These are phyloP conservation scores for Agonopterix heracliana DNA, from an alignment of 2,888 invertebrate genomes.

Conservation along the genomic window DNA sequence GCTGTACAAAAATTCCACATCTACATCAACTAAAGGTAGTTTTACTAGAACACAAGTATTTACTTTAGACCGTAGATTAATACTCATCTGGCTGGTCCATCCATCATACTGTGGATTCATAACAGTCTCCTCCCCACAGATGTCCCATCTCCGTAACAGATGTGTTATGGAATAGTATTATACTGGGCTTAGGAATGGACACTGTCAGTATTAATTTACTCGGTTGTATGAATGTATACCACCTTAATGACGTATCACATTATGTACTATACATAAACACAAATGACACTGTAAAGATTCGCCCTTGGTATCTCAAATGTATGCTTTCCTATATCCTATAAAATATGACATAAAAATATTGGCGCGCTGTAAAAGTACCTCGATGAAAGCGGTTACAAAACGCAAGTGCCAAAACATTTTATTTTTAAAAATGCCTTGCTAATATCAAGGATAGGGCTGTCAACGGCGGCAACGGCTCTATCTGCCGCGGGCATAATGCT, in stretches of 20 bases:
- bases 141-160: slow-evolving; percentile 52
- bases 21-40: neutral
- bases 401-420: slow-evolving; percentile 10
- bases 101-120: slow-evolving; percentile 65
- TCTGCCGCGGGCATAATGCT: slow-evolving; percentile 39
- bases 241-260: no score
- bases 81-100: slow-evolving; percentile 41
- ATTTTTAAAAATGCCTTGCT: slow-evolving; percentile 18
- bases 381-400: slow-evolving; percentile 4
- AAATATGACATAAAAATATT: no score
- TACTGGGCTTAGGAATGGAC: slow-evolving; percentile 29
- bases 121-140: slow-evolving; percentile 54
- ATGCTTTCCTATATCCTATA: no score
- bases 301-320: no score
- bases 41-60: neutral
- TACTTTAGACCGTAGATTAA: neutral
- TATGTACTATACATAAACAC: no score
- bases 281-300: no score
- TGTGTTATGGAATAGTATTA: slow-evolving; percentile 35
- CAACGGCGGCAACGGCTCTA: slow-evolving; percentile 25
- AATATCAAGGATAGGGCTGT: slow-evolving; percentile 22
- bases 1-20: neutral
- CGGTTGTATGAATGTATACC: slow-evolving; percentile 2
- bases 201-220: slow-evolving; percentile 30
- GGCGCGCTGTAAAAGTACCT: neutral